Conservation (phyloP, 2,113 vertebrate species). For the Pluvialis apricaria region DNA sequence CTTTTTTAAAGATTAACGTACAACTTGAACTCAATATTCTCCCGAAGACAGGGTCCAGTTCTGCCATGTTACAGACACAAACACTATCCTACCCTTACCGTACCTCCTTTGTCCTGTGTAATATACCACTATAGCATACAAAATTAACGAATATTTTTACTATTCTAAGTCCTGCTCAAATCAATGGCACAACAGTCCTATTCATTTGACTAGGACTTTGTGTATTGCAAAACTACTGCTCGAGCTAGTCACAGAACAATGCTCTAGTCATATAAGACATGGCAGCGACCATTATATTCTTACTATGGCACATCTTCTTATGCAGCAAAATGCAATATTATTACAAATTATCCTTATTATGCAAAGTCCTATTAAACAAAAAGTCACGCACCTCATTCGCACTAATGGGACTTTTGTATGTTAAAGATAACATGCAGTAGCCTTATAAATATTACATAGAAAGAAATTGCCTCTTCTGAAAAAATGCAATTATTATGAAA, state of each 20-base stretch:
- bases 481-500: not conserved
- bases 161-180: slow-evolving; percentile 23
- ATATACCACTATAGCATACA: slow-evolving; percentile 29
- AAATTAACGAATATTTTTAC: slow-evolving; percentile 58
- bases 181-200: slow-evolving; percentile 39
- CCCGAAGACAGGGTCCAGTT: not conserved
- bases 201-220: slow-evolving; percentile 54
- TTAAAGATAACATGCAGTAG: slow-evolving; percentile 51
- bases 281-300: slow-evolving; percentile 29
- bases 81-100: not conserved
- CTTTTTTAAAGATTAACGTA: slow-evolving; percentile 18
- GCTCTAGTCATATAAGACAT: slow-evolving; percentile 27
- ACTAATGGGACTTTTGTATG: slow-evolving; percentile 44
- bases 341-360: slow-evolving; percentile 66
- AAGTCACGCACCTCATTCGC: slow-evolving; percentile 46
- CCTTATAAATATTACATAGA: slow-evolving; percentile 24
- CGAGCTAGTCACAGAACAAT: slow-evolving; percentile 49
- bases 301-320: slow-evolving; percentile 30
- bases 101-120: slow-evolving; percentile 6
- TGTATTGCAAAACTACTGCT: slow-evolving; percentile 48
- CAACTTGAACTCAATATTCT: slow-evolving; percentile 5
- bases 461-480: slow-evolving; percentile 12
- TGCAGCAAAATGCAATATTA: slow-evolving; percentile 52
- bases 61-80: slow-evolving; percentile 4
- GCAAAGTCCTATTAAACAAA: slow-evolving; percentile 63